Base-by-base conservation (phyloP, 2,113 vertebrate genomes). In the Odobenus rosmarus region DNA sequence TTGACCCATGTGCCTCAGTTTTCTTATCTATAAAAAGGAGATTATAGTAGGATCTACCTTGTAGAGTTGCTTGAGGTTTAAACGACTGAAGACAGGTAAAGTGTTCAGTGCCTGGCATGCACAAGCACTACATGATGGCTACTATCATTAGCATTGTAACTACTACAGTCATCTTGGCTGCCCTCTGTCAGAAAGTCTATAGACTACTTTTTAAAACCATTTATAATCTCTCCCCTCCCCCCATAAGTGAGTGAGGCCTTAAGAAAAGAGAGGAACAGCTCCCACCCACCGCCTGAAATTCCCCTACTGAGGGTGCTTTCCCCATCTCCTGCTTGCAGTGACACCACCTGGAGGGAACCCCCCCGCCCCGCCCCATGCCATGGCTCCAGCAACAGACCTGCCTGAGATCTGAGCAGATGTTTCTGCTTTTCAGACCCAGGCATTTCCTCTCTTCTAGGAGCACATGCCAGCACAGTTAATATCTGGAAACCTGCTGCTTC, bases 401-500 rank as follows among this genome's bases (percentile, higher is more conserved):
- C 98, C 90, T 93, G 98, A 98, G 97, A 98, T 92, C 96, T 33
- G 77, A 98, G 96, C 98, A 98, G 98, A 98, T 99, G 98, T 99
- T 98, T 99, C 98, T 98, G 97, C 97, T 98, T 98, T 98, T 97
- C 98, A 95, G 98, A 98, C 97, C 97, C 98, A 98, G 97, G 96
- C 31, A 28, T 98, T 99, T 99, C 98, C 98, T 98, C 98, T 98
- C 96, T 98, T 98, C 96, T 74, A 98, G 98, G 98, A 98, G 98
- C 97, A 98, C 98, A 99, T 98, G 98, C 98, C 98, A 98, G 96
- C 97, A 93, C 98, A 98, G 98, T 97, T 98, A 98, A 97, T 99
- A 98, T 98, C 98, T 99, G 98, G 98, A 98, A 98, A 98, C 98
- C 98, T 55, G 98, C 99, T 99, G 99, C 98, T 98, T 99, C 99